phyloP scores from a whole-genome alignment of 2,888 invertebrate genomes.

The Noctuana brunneofusca region DNA sequence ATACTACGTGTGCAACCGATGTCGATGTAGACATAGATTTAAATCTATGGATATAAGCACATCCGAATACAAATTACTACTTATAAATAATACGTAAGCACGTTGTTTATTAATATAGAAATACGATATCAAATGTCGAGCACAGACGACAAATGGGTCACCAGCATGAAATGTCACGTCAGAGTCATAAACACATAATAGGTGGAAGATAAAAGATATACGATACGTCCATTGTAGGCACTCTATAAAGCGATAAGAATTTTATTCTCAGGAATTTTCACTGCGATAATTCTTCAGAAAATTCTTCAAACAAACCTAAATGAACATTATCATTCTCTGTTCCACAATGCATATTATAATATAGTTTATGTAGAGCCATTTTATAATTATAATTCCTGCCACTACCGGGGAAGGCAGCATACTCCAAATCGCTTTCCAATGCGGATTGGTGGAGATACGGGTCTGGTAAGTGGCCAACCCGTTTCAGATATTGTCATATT shows the following conservation, averaged over 20 bases:
- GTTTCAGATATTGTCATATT: too few relatives aligned
- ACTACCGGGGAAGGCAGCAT: too few relatives aligned
- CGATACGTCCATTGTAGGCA: conserved; percentile 19
- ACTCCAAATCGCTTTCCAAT: too few relatives aligned
- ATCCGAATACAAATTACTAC: background rate
- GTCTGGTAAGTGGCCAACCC: too few relatives aligned
- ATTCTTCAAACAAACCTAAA: background rate
- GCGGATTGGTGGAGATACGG: too few relatives aligned
- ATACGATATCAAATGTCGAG: conserved; percentile 24
- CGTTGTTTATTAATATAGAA: conserved; percentile 4
- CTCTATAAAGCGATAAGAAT: conserved; percentile 7
- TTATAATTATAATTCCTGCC: too few relatives aligned
- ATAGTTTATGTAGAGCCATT: too few relatives aligned
- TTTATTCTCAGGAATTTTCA: conserved; percentile 1
- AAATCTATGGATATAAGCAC: too few relatives aligned
- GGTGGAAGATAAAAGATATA: conserved; percentile 24
- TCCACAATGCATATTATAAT: too few relatives aligned
- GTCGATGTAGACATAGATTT: too few relatives aligned
- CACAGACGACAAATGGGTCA: conserved; percentile 23
- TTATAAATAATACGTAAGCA: background rate
- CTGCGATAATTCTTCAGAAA: background rate
- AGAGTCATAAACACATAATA: conserved; percentile 18
- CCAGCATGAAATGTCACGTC: conserved; percentile 24
- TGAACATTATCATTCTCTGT: too few relatives aligned
- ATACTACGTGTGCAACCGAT: background rate